Conservation (phyloP, 2,888 invertebrate species). For the Aporophyla lueneburgensis region DNA sequence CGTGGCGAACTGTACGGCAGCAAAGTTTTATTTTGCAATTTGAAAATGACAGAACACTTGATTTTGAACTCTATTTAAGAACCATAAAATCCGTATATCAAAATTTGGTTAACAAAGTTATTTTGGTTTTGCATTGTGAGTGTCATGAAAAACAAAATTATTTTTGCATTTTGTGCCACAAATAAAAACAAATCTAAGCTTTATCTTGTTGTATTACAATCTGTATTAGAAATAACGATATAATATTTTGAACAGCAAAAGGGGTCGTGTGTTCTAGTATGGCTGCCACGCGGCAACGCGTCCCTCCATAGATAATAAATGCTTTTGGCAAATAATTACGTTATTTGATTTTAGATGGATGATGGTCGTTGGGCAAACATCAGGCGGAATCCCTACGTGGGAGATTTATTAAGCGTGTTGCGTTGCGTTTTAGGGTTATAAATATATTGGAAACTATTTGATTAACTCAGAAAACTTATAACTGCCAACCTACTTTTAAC, state of each 20-base stretch:
- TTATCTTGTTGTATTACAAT: slow-evolving; percentile 2
- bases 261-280: slow-evolving; percentile 65
- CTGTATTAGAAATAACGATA: slow-evolving; percentile 10
- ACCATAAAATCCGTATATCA: slow-evolving; percentile 19
- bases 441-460: slow-evolving; percentile 26
- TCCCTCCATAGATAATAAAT: slow-evolving; percentile 88
- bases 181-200: neutral
- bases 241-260: slow-evolving; percentile 40
- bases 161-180: neutral
- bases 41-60: slow-evolving; percentile 10
- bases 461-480: neutral
- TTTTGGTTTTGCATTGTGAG: slow-evolving; percentile 40
- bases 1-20: slow-evolving; percentile 80
- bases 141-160: slow-evolving; percentile 49
- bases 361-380: slow-evolving; percentile 87
- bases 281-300: slow-evolving; percentile 84
- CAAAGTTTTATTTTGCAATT: slow-evolving; percentile 54
- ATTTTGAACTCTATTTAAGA: slow-evolving; percentile 51
- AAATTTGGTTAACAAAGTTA: neutral
- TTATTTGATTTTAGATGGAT: slow-evolving; percentile 90
- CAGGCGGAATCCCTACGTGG: slow-evolving; percentile 80
- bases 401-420: slow-evolving; percentile 77
- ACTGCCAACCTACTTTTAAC: neutral
- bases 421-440: slow-evolving; percentile 65
- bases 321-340: slow-evolving; percentile 90